phyloP scores from a whole-genome alignment of 2,888 invertebrate species.

The Stenolophus ochropezus region DNA sequence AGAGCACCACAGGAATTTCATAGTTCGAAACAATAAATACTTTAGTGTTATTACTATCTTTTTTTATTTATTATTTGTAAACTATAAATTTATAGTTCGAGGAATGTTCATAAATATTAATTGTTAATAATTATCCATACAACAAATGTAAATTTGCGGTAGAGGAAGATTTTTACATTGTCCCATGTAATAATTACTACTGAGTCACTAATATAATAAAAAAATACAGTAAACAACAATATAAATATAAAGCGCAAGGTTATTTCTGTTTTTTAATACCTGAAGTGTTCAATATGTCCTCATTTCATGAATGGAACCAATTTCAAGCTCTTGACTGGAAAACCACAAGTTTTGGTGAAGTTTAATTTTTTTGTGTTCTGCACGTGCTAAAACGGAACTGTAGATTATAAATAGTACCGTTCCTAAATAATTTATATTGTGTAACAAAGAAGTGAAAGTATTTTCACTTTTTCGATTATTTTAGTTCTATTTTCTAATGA shows the following conservation, averaged over 20 bases:
- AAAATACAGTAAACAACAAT: neutral
- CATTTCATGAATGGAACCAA: conserved; percentile 10
- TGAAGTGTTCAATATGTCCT: neutral
- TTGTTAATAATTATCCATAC: too few species aligned
- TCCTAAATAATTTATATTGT: conserved; percentile 35
- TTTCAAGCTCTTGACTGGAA: neutral
- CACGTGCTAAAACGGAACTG: conserved; percentile 15
- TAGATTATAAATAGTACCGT: conserved; percentile 19
- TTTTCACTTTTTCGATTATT: conserved; percentile 3
- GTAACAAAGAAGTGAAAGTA: conserved; percentile 14
- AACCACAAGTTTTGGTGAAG: conserved; percentile 1
- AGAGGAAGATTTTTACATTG: neutral
- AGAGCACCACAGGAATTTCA: too few species aligned
- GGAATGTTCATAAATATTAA: too few species aligned
- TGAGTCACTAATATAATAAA: neutral
- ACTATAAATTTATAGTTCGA: too few species aligned
- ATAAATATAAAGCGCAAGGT: conserved; percentile 6
- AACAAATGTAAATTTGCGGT: too few species aligned
- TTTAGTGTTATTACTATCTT: too few species aligned
- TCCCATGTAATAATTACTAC: neutral
- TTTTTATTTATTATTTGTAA: too few species aligned
- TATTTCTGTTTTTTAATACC: neutral
- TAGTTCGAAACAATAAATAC: too few species aligned
- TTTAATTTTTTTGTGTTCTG: neutral
- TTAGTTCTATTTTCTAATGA: neutral